These are phyloP conservation scores for Falco naumanni DNA, from an alignment of 2,797 vertebrate species.

Conservation along the genomic window DNA sequence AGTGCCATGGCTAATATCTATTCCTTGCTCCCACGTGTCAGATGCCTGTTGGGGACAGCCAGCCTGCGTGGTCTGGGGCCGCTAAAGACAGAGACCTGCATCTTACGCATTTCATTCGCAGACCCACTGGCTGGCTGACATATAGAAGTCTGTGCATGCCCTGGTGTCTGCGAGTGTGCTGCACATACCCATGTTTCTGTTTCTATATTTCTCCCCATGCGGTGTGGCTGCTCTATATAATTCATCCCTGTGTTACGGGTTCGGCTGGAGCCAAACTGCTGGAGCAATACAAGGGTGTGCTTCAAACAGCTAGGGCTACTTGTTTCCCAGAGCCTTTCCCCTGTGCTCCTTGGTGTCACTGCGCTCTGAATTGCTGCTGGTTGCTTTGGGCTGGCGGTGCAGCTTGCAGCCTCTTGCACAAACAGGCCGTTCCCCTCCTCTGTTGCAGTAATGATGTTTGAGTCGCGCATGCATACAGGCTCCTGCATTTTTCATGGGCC, in stretches of 20 bases:
- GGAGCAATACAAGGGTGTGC: not conserved
- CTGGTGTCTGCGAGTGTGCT: not conserved
- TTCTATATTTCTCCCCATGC: not conserved
- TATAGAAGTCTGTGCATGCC: not conserved
- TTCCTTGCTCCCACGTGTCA: not conserved
- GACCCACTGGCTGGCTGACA: not conserved
- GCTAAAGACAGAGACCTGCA: not conserved
- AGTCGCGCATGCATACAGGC: not conserved
- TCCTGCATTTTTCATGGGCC: conserved; percentile 58
- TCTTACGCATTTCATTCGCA: not conserved
- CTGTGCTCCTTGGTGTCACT: not conserved
- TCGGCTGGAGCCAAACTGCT: not conserved
- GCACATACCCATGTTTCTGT: accelerated
- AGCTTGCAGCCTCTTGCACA: not conserved
- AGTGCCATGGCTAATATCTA: not conserved
- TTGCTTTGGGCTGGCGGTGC: not conserved
- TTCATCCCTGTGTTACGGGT: accelerated
- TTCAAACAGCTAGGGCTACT: not conserved
- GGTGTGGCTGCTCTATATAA: not conserved
- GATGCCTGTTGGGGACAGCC: not conserved
- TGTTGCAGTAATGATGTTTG: not conserved
- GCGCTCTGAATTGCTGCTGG: not conserved
- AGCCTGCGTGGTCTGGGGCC: not conserved
- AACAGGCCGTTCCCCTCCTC: not conserved
- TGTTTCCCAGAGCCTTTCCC: not conserved